Base-by-base conservation (phyloP, 64 coral and sea anemone species). In the Platygyra sinensis region DNA sequence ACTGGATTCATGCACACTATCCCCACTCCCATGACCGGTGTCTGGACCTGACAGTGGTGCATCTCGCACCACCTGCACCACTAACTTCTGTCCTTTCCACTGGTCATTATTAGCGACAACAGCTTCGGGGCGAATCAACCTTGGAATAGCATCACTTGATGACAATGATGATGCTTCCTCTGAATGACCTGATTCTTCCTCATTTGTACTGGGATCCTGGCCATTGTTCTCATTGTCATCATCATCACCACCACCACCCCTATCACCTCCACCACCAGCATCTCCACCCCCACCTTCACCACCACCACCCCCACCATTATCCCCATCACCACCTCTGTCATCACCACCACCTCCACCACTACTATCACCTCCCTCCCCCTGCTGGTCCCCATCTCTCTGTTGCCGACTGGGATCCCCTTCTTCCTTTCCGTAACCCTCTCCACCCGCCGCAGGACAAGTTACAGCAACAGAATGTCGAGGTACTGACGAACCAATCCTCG, bases 121-220 rank as follows among this genome's bases (percentile, higher is more conserved):
- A 28, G 31, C 20, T 71, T 84, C 81, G 24, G 81, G 81, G 10
- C 81, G 61, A 42, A 84, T n/a, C 22, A 84, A 51, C 0, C 38
- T 15, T 69, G 81, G 81, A 22, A 84, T 17, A 5, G 20, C 9
- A 84, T 84, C 81, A 84, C 81, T n/a, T n/a, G n/a, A n/a, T n/a
- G n/a, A n/a, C n/a, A n/a, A n/a, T n/a, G n/a, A n/a, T n/a, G n/a
- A n/a, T n/a, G n/a, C n/a, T n/a, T n/a, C n/a, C n/a, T n/a, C n/a
- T n/a, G n/a, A n/a, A n/a, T n/a, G n/a, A n/a, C n/a, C n/a, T n/a
- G n/a, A n/a, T n/a, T n/a, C n/a, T n/a, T n/a, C n/a, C n/a, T n/a
- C n/a, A n/a, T n/a, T n/a, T n/a, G n/a, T n/a, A n/a, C n/a, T n/a
- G n/a, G n/a, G n/a, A n/a, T n/a, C 87, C 42, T 76, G 51, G 25